Base-by-base conservation (phyloP, 53 echinoderm and acorn worm genomes). In the Stichopus horrens region DNA sequence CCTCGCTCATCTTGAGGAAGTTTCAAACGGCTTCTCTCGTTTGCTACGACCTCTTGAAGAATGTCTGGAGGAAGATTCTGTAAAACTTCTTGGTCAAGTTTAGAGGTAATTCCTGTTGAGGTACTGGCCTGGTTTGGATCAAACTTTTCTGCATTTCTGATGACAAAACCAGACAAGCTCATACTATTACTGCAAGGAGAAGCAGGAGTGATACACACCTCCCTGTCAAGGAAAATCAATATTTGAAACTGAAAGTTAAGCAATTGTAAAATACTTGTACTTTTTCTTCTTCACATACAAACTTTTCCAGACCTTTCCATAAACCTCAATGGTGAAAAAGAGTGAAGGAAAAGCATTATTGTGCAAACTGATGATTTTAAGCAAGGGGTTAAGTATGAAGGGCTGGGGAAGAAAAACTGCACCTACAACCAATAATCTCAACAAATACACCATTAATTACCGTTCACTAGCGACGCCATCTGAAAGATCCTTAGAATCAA, bases 51-150 rank as follows among this genome's bases (percentile, higher is more conserved):
- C 65, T 85, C 85, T 23, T 85, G 66, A 10, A 85, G 85, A 5
- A 85, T 66, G 60, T 85, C 85, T 3, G 65, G 58, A 5, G 85
- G 85, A 20, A 85, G 85, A 59, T 68, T 85, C 85, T 67, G 65
- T 22, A 85, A 85, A 65, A 85, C 85, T 53, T 85, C 85, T 65
- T 85, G 85, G 53, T 85, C 85, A 59, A 85, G 85, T 67, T 67
- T 52, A 66, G 85, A 85, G 52, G 85, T 85, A 13, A 67, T 37
- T 9, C 68, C 66, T 21, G 60, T 83, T 63, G 83, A 83, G 14
- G 83, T 83, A 23, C 83, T 83, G 9, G 83, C 83, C 60, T 9
- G 58, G 55, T 83, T 83, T 59, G 63, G 83, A 7, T 63, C 23
- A 83, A 5, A 63, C 20, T 54, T 19, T 55, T 79, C 54, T 54